Percentiles rank a stretch among this genome's conserved stretches.
Conservation (phyloP, 2,888 invertebrate genomes). For the Trachelus tabidus region DNA sequence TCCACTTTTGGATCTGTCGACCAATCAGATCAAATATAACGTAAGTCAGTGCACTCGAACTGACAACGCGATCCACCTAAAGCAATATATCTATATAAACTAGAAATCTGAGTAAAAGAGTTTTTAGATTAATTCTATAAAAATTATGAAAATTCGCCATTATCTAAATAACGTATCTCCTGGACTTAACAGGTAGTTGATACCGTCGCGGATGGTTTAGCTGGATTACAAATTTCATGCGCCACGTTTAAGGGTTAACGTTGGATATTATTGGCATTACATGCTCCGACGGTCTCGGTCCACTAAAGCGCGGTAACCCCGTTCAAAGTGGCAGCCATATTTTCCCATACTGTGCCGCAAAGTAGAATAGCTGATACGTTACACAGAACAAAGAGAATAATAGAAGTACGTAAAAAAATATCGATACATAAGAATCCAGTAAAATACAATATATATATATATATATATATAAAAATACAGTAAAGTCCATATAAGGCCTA, state of each 20-base stretch:
- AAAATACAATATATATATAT: background rate
- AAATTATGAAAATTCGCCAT: background rate
- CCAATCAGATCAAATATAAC: background rate
- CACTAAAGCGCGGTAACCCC: constrained; percentile 28
- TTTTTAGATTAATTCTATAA: background rate
- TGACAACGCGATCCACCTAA: background rate
- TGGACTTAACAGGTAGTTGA: constrained; percentile 22
- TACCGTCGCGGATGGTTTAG: constrained; percentile 3
- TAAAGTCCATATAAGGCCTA: background rate
- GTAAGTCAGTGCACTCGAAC: background rate
- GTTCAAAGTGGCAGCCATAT: constrained; percentile 30
- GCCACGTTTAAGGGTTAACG: constrained; percentile 27
- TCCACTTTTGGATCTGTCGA: background rate
- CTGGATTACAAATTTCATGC: constrained; percentile 12
- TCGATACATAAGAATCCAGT: background rate
- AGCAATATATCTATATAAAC: background rate
- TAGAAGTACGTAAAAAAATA: background rate
- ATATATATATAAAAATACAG: background rate
- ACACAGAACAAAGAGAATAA: background rate
- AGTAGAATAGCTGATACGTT: background rate
- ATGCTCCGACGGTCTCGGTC: constrained; percentile 26
- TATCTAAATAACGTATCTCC: background rate
- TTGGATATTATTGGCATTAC: constrained; percentile 31
- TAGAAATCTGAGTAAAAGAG: background rate
- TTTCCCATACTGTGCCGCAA: constrained; percentile 8